Base-by-base conservation (phyloP, 2,113 vertebrate genomes). In the Perca fluviatilis region DNA sequence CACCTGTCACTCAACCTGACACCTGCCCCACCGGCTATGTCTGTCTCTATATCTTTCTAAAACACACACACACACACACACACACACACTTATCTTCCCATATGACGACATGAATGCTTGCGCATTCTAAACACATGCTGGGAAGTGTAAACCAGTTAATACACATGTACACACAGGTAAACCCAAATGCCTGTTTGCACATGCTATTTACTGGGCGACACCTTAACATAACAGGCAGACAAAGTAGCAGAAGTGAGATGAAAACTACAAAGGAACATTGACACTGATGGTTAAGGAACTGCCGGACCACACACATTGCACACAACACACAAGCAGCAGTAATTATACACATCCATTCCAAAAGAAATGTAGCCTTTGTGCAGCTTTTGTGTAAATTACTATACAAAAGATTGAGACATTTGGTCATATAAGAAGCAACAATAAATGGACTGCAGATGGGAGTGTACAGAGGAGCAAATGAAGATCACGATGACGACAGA, bases 1-100 rank as follows among this genome's bases (percentile, higher is more conserved):
- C 90, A 92, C 80, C 91, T 90, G 84, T 65, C 80, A 72, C 64
- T 82, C 82, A 82, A 84, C 79, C 87, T 75, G 75, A 75, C 79
- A 88, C 80, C 82, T 81, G 80, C 78, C 75, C 67, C 77, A 30
- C 64, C 43, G 83, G 68, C 65, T 77, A 43, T 51, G 30, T 72
- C 47, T 12, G 21, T 56, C 10, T 56, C 9, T 56, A 1, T 56
- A 9, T 56, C 21, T 23, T n/a, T n/a, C 53, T 56, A 2, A 12
- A 15, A 51, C 23, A 30, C 9, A 53, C 11, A 21, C 49, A 40
- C 56, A 63, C 47, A 43, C 53, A 18, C 13, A 14, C n/a, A 36
- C 75, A 54, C 21, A 25, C 49, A 63, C 58, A 51, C 56, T 80
- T 6, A 30, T 53, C 63, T 63, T 79, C 49, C 57, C 6, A 6